Conservation (phyloP, 2,113 vertebrate genomes). For the Plotosus lineatus region DNA sequence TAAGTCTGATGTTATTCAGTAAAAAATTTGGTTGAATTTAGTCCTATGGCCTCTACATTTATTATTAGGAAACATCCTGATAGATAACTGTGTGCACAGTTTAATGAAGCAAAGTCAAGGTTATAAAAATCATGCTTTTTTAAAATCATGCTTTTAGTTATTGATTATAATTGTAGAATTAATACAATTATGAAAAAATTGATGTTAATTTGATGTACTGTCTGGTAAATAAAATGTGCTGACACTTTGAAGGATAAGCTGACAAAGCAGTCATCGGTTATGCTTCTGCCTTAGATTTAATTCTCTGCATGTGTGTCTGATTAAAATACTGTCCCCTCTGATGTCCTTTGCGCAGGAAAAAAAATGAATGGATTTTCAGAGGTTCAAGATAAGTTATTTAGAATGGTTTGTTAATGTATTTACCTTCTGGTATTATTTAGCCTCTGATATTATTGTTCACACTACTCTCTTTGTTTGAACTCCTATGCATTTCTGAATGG, state of each 20-base stretch:
- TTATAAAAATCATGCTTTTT: not conserved
- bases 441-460: not conserved
- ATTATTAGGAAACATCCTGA: not conserved
- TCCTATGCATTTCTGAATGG: not conserved
- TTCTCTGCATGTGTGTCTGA: not conserved
- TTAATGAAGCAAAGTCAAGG: not conserved
- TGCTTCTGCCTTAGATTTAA: not conserved
- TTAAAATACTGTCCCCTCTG: not conserved
- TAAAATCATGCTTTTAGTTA: not conserved
- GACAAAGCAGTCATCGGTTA: not conserved
- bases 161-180: not conserved
- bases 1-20: not conserved
- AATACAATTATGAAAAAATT: not conserved
- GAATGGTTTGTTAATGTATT: too few species aligned
- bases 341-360: not conserved
- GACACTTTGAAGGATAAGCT: slow-evolving; percentile 3
- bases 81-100: not conserved
- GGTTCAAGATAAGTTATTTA: too few species aligned
- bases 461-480: not conserved
- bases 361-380: not conserved
- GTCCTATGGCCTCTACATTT: not conserved
- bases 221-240: not conserved
- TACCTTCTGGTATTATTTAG: too few species aligned
- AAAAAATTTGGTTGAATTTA: not conserved
- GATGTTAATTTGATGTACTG: not conserved